Evolutionary conservation across 2,113 vertebrate genomes (phyloP).

Genomic region (Capra hircus): DNA sequence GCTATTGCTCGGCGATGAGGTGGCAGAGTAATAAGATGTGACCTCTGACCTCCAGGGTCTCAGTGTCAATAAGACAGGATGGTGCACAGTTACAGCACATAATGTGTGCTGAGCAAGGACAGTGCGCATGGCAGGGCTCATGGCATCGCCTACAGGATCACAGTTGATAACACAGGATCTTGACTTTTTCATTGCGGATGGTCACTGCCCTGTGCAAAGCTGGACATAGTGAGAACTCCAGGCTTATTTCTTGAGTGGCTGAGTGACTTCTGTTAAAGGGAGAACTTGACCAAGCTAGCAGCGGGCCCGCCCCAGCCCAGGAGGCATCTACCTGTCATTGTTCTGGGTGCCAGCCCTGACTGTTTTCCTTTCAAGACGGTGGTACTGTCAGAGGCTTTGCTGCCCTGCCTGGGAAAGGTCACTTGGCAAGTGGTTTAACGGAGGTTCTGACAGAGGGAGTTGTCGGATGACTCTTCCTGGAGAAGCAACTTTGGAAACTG

Average conservation of each 20-base stretch:
- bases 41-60: background rate
- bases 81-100: too few species aligned
- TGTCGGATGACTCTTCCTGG: background rate
- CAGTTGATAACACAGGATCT: background rate
- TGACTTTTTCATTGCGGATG: background rate
- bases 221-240: background rate
- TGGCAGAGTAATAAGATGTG: rapidly evolving
- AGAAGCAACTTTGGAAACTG: background rate
- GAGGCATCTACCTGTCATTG: background rate
- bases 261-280: background rate
- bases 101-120: rapidly evolving
- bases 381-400: background rate
- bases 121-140: rapidly evolving
- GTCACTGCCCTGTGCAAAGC: too few species aligned
- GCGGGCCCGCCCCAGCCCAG: too few species aligned
- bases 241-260: background rate
- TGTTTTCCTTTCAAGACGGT: background rate
- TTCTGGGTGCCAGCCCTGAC: background rate
- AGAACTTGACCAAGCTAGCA: background rate
- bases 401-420: background rate
- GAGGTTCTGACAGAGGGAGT: background rate
- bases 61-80: background rate
- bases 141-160: rapidly evolving
- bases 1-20: background rate
- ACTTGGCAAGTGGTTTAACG: background rate